Evolutionary conservation across 2,113 vertebrate genomes (phyloP).

Genomic region (Gallinago undulata): DNA sequence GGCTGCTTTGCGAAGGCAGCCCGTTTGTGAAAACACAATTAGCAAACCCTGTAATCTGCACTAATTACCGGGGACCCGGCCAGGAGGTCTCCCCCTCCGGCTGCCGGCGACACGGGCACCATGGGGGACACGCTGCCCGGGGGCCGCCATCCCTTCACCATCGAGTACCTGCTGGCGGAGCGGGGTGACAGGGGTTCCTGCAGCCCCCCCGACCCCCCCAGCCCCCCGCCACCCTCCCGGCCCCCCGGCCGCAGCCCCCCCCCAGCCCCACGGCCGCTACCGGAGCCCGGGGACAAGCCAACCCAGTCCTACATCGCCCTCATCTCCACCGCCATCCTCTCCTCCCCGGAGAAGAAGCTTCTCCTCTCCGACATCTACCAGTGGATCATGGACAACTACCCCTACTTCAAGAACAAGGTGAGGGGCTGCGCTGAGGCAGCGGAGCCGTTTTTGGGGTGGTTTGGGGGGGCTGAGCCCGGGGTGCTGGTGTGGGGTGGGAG

Average conservation of each 20-base stretch:
- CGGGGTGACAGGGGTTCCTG: not conserved
- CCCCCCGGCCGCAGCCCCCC: not conserved
- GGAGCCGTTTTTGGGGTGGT: rapidly evolving
- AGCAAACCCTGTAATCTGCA: slow-evolving; percentile 64
- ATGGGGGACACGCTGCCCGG: not conserved
- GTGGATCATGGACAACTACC: slow-evolving; percentile 87
- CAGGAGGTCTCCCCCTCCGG: not conserved
- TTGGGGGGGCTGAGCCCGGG: not conserved
- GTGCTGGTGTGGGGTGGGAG: rapidly evolving
- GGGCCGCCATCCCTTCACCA: slow-evolving; percentile 65
- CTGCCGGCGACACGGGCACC: not conserved
- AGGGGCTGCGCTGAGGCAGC: rapidly evolving
- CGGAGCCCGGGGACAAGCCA: slow-evolving; percentile 70
- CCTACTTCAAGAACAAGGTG: slow-evolving; percentile 87
- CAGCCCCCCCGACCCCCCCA: too few species aligned
- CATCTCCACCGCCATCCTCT: slow-evolving; percentile 84
- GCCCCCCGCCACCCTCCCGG: too few species aligned
- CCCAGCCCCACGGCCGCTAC: not conserved
- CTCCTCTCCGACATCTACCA: slow-evolving; percentile 87
- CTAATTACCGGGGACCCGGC: slow-evolving; percentile 29
- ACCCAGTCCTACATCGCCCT: slow-evolving; percentile 84
- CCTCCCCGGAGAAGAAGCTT: slow-evolving; percentile 81
- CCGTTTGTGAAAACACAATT: slow-evolving; percentile 73
- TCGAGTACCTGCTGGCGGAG: slow-evolving; percentile 76
- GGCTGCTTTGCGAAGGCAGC: slow-evolving; percentile 62